phyloP scores from a whole-genome alignment of 2,888 invertebrate species.

The Yponomeuta evonymella region DNA sequence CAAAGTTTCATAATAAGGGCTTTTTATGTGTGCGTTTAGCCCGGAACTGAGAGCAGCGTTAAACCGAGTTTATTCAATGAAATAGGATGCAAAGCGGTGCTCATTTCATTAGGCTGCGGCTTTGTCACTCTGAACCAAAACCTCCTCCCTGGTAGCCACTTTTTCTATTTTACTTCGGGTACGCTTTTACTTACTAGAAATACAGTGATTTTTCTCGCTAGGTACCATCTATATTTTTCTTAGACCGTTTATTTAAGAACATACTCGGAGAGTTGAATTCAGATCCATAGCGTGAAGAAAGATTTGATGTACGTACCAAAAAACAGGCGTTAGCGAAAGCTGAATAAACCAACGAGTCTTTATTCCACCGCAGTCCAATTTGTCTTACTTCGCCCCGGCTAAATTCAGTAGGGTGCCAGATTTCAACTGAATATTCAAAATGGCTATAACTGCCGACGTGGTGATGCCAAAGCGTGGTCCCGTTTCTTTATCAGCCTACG shows the following conservation, averaged over 20 bases:
- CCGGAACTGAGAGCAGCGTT: neutral
- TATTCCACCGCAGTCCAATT: neutral
- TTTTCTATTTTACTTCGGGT: neutral
- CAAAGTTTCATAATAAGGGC: constrained; percentile 1
- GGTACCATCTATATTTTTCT: neutral
- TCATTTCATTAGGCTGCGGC: constrained; percentile 9
- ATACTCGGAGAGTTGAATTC: too few relatives aligned
- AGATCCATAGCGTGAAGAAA: too few relatives aligned
- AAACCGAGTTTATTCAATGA: constrained; percentile 10
- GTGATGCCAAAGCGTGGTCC: neutral
- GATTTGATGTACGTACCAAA: too few relatives aligned
- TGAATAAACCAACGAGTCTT: neutral
- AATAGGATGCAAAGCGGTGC: neutral
- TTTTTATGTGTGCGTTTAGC: constrained; percentile 2
- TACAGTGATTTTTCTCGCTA: neutral
- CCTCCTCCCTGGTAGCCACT: neutral
- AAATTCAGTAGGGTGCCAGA: neutral
- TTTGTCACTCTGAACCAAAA: neutral
- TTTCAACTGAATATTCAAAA: neutral
- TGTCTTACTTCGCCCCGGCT: neutral
- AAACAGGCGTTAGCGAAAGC: neutral
- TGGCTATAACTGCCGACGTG: neutral
- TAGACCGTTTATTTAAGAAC: too few relatives aligned
- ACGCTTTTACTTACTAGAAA: neutral
- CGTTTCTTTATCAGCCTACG: neutral